phyloP scores from a whole-genome alignment of 2,797 vertebrate species.

The Peromyscus attwateri region DNA sequence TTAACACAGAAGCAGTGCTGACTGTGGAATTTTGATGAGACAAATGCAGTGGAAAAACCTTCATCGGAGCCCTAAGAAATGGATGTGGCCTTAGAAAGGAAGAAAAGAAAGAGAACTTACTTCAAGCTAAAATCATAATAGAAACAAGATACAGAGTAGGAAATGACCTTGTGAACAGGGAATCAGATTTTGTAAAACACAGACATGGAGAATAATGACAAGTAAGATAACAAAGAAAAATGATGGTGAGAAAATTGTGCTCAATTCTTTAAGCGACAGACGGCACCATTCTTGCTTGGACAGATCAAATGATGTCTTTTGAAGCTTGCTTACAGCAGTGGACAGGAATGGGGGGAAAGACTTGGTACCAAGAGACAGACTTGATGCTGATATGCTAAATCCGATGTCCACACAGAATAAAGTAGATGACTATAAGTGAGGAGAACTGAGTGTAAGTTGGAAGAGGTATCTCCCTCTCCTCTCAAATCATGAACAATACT shows the following conservation, averaged over 20 bases:
- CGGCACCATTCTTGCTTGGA: background rate
- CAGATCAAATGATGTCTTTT: conserved; percentile 9
- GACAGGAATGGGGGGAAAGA: background rate
- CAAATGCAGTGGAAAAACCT: conserved; percentile 8
- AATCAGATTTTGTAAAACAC: conserved; percentile 18
- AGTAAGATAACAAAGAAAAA: background rate
- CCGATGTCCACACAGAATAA: background rate
- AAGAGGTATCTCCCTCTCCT: rapidly evolving
- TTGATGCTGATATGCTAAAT: background rate
- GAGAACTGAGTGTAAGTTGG: background rate
- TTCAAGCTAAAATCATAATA: background rate
- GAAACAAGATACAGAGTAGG: conserved; percentile 45
- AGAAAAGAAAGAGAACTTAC: conserved; percentile 16
- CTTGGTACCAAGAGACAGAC: background rate
- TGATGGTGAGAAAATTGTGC: background rate
- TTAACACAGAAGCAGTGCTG: background rate
- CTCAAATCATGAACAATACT: background rate
- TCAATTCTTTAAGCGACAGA: background rate
- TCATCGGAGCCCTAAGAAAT: conserved; percentile 22
- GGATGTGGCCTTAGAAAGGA: background rate
- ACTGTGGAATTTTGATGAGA: background rate
- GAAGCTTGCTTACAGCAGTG: background rate
- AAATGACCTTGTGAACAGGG: background rate
- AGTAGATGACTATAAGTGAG: background rate
- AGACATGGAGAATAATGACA: background rate